Base-by-base conservation (phyloP, 2,888 invertebrate genomes). In the Perdita meconis region DNA sequence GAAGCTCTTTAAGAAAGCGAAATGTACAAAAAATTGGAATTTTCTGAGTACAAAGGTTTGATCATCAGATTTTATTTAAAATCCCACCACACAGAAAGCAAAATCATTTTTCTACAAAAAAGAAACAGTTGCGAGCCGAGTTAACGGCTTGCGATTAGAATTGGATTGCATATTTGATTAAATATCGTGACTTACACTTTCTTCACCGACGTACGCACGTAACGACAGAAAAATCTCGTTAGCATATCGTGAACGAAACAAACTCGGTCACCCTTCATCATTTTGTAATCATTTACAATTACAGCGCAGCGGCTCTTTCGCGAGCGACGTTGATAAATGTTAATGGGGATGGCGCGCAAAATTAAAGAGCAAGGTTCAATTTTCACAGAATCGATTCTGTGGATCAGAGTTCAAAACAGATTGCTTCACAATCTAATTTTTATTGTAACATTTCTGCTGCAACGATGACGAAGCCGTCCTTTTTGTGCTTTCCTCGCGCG, bases 301-400 rank as follows among this genome's bases (percentile, higher is more conserved):
- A 65, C 50, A 42, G 30, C 30, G 2, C 60, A 69, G 55, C 50
- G 40, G 44, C 38, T 34, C 44, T 59, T 19, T 22, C 8, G 2
- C 1, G 64, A 60, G 38, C 61, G 78, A 83, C 80, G 77, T 80
- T 86, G 86, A 88, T 87, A 82, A 89, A 89, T 88, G 82, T 89
- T 89, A 87, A 89, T 80, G 85, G 87, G 84, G 53, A 44, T 61
- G 57, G 57, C 55, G 81, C 81, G 83, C 83, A 84, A 86, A 86
- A n/a, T n/a, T n/a, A n/a, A n/a, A n/a, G n/a, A n/a, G n/a, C n/a
- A n/a, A n/a, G n/a, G n/a, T n/a, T n/a, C n/a, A n/a, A n/a, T n/a
- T n/a, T n/a, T n/a, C n/a, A n/a, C n/a, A n/a, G n/a, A n/a, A n/a
- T n/a, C n/a, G n/a, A n/a, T n/a, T n/a, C n/a, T n/a, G n/a, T n/a